Conservation (phyloP, 2,888 invertebrate genomes). For the Saturnia pavonia region DNA sequence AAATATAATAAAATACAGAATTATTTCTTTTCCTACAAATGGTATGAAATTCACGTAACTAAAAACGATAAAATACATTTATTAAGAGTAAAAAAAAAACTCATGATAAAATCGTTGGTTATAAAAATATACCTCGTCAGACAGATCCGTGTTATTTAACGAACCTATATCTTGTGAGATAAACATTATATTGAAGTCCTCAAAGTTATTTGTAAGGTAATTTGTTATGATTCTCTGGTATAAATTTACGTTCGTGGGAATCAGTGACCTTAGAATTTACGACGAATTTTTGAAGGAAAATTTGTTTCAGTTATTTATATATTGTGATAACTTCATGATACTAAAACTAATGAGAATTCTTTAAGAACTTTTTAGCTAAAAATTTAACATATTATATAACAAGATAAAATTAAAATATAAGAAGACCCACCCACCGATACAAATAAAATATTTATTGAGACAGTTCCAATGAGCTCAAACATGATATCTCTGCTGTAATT, state of each 20-base stretch:
- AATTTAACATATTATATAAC: too few species aligned
- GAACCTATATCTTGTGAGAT: constrained; percentile 30
- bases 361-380: too few species aligned
- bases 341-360: too few species aligned
- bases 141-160: constrained; percentile 26
- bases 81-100: neutral
- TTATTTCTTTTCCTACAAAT: too few species aligned
- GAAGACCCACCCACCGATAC: too few species aligned
- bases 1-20: too few species aligned
- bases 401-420: too few species aligned
- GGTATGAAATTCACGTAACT: too few species aligned
- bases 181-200: constrained; percentile 33
- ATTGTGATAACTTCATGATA: neutral
- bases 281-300: neutral
- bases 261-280: neutral
- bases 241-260: neutral
- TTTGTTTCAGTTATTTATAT: neutral
- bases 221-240: constrained; percentile 25
- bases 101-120: constrained; percentile 18
- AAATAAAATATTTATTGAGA: too few species aligned
- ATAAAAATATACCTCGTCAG: constrained; percentile 24
- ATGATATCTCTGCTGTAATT: too few species aligned
- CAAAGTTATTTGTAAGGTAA: constrained; percentile 30
- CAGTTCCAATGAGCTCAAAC: too few species aligned
- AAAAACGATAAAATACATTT: too few species aligned